Conservation (phyloP, 2,888 invertebrate species). For the Lasioglossum zephyrum region DNA sequence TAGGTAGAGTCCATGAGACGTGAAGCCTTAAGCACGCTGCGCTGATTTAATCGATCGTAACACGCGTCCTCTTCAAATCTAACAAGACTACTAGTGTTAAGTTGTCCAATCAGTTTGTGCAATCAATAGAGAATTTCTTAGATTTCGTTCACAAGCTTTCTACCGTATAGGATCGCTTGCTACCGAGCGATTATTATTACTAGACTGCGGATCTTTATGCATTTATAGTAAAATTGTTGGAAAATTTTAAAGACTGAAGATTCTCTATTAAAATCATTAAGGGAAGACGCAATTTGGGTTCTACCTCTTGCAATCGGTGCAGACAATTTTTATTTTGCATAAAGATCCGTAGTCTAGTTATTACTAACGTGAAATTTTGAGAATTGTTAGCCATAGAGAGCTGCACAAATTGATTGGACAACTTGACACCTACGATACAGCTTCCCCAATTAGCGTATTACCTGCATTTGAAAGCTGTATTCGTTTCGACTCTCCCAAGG, state of each 20-base stretch:
- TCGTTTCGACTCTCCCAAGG: background rate
- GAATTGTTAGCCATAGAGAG: background rate
- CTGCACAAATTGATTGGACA: background rate
- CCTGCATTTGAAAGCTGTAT: slow-evolving; percentile 2
- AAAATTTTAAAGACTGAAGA: no score
- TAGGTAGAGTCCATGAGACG: slow-evolving; percentile 36
- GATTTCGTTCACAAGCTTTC: background rate
- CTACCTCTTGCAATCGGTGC: no score
- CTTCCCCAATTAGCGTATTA: background rate
- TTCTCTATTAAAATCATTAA: no score
- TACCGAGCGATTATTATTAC: background rate
- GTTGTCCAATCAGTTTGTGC: background rate
- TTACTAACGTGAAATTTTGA: background rate
- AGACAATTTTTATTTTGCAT: no score
- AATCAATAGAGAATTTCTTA: background rate
- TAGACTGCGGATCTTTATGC: no score
- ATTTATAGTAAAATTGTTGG: no score
- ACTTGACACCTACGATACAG: background rate
- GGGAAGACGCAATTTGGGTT: no score
- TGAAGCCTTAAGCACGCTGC: slow-evolving; percentile 34
- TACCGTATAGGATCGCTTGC: background rate
- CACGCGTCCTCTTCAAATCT: background rate
- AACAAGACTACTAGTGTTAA: background rate
- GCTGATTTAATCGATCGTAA: slow-evolving; percentile 29
- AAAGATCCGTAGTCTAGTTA: no score